Percentiles rank a stretch among this genome's conserved stretches.
Conservation (phyloP, 2,113 vertebrate genomes). For the Cichladusa arquata region DNA sequence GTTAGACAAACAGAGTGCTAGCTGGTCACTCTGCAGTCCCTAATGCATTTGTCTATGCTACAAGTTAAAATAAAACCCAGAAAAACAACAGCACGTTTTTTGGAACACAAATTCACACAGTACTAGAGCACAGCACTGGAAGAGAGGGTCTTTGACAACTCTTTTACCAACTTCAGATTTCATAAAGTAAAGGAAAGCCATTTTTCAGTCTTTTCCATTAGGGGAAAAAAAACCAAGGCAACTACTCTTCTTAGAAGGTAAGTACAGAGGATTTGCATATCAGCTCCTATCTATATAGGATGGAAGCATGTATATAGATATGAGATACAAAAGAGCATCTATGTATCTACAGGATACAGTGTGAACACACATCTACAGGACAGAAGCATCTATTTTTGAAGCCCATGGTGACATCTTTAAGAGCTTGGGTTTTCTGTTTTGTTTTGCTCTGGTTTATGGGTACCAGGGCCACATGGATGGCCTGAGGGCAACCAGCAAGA, state of each 20-base stretch:
- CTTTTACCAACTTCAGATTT: neutral
- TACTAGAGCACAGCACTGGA: neutral
- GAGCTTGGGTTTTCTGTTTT: neutral
- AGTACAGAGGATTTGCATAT: neutral
- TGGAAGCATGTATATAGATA: neutral
- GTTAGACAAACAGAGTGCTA: neutral
- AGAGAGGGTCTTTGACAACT: neutral
- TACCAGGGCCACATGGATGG: neutral
- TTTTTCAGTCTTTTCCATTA: neutral
- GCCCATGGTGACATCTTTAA: neutral
- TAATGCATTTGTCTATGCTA: neutral
- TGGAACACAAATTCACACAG: neutral
- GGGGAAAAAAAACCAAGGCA: neutral
- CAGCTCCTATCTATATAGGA: neutral
- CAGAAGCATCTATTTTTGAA: neutral
- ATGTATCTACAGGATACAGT: neutral
- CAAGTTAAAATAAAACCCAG: neutral
- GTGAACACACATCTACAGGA: neutral
- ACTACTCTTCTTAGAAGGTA: neutral
- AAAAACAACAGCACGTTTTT: neutral
- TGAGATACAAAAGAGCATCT: neutral
- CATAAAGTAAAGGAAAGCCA: neutral
- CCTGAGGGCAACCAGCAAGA: neutral
- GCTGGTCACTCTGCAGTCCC: neutral
- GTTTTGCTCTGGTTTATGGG: fast-evolving